Base-by-base conservation (phyloP, 2,888 invertebrate genomes). In the Pecten maximus region DNA sequence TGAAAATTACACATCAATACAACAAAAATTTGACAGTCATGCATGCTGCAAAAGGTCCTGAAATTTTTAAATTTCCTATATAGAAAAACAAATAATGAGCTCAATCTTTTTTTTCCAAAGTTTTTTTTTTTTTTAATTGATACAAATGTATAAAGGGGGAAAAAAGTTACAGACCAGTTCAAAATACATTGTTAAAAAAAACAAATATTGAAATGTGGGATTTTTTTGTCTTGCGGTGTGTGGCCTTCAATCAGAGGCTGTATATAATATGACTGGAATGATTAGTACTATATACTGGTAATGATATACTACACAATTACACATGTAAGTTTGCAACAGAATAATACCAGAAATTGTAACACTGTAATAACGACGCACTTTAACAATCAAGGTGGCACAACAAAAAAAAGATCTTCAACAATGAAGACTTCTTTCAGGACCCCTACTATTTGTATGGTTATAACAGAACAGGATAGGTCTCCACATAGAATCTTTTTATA, bases 301-400 rank as follows among this genome's bases (percentile, higher is more conserved):
- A 74, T 35, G 28, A 74, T 12, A 74, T 28, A 74, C 60, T 74
- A 28, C n/a, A 28, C 12, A 74, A 28, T 3, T 28, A 28, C 60
- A 74, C 28, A 16, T 35, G 12, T 35, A 2, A 74, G 35, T 74
- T 74, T 10, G 2, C 74, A 28, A 28, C 1, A 74, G 35, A 1
- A 74, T 74, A 74, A 74, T 74, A 74, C 74, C 74, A 74, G 74
- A 35, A 74, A 74, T 10, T 74, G 54, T 74, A 74, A 74, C 74
- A 74, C 6, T 35, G 35, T 74, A 8, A 74, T 74, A 35, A 28
- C 1, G 12, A 6, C 35, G 74, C 35, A 74, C 74, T 74, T 74
- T 35, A 74, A 28, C 74, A 74, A 74, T 74, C 74, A 74, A 35
- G 35, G 74, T 35, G 74, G 23, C 74, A 74, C 74, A 74, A 74